A percentile compares a stretch with the other conserved stretches of the same genome.
These are phyloP conservation scores for Lordiphosa stackelbergi DNA, from an alignment of 1,140 invertebrate species.

Conservation along the genomic window DNA sequence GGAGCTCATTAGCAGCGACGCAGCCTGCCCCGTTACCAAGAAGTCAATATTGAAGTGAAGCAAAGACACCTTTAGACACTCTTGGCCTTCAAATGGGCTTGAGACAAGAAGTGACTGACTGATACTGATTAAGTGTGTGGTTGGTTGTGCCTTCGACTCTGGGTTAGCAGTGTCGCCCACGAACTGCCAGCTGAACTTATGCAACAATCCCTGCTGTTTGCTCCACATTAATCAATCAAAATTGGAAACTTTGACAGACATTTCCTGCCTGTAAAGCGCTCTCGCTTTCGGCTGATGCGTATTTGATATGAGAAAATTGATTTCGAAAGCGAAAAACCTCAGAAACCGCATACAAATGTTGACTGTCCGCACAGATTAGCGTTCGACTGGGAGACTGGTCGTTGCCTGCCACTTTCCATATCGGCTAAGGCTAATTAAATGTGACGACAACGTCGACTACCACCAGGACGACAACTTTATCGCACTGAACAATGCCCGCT, in stretches of 20 bases:
- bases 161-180: constrained; percentile 48
- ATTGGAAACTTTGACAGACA: constrained; percentile 52
- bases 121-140: constrained; percentile 9
- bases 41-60: constrained; percentile 31
- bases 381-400: constrained; percentile 22
- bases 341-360: constrained; percentile 43
- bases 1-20: constrained; percentile 58
- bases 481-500: constrained; percentile 24
- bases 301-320: constrained; percentile 60
- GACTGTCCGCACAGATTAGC: constrained; percentile 51
- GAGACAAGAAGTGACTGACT: constrained; percentile 29
- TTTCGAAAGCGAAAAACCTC: constrained; percentile 64
- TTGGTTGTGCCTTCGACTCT: constrained; percentile 21
- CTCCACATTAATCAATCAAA: constrained; percentile 62
- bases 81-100: constrained; percentile 60
- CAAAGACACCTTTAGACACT: constrained; percentile 42
- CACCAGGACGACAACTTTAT: constrained; percentile 47
- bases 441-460: constrained; percentile 3
- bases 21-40: constrained; percentile 41
- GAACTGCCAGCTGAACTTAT: constrained; percentile 36
- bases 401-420: constrained; percentile 37
- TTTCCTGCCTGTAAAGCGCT: constrained; percentile 51
- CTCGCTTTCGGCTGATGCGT: constrained; percentile 46
- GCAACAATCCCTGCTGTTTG: constrained; percentile 41
- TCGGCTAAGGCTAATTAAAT: constrained; percentile 58